A percentile compares a stretch with the other conserved stretches of the same genome.
These are phyloP conservation scores for Pelmatolapia mariae DNA, from an alignment of 2,113 vertebrate genomes.

Conservation along the genomic window DNA sequence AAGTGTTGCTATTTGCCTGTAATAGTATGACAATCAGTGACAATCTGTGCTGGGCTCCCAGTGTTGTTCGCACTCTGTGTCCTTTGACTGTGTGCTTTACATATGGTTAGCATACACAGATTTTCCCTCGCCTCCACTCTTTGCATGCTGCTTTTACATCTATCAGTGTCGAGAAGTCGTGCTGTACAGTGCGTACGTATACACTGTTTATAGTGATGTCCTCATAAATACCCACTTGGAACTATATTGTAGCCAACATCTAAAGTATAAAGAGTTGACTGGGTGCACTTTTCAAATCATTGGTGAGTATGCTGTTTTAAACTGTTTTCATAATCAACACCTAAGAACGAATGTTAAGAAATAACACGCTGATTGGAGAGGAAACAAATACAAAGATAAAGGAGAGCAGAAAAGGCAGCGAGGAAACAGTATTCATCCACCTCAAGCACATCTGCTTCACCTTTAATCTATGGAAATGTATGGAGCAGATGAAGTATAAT, in stretches of 20 bases:
- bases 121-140: neutral
- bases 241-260: neutral
- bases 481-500: constrained; percentile 71
- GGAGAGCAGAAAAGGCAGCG: neutral
- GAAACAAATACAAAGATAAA: neutral
- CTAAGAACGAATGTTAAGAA: neutral
- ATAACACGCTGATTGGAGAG: neutral
- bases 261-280: constrained; percentile 25
- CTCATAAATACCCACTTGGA: constrained; percentile 8
- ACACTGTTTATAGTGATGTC: neutral
- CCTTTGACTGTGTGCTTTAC: constrained; percentile 53
- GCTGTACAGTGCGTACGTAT: neutral
- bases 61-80: constrained; percentile 41
- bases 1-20: constrained; percentile 74
- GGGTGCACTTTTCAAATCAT: constrained; percentile 8
- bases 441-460: constrained; percentile 59
- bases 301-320: constrained; percentile 5
- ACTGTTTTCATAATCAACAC: neutral
- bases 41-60: constrained; percentile 51
- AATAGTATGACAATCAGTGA: constrained; percentile 74
- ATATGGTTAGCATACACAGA: constrained; percentile 49
- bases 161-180: neutral
- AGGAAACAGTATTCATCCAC: constrained; percentile 1
- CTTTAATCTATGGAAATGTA: constrained; percentile 75
- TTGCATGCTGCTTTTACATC: neutral